Evolutionary conservation across 2,888 invertebrate species (phyloP).

Genomic region (Eupithecia pulchellata): DNA sequence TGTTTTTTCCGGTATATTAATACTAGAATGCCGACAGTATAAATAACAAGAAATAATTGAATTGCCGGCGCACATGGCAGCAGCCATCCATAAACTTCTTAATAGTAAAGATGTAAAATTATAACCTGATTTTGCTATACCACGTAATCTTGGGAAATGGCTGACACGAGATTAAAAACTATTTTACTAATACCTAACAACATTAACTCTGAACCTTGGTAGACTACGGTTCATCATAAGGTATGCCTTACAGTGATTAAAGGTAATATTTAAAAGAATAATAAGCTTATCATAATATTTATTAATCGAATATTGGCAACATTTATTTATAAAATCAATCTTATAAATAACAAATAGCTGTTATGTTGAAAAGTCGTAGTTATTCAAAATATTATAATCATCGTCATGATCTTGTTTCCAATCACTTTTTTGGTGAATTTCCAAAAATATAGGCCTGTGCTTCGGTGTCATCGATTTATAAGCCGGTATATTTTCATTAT

Average conservation of each 20-base stretch:
- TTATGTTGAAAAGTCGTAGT: conserved; percentile 15
- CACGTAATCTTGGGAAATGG: not conserved
- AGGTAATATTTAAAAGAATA: not conserved
- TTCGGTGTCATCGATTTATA: conserved; percentile 58
- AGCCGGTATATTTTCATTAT: conserved; percentile 28
- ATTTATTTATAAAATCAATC: not conserved
- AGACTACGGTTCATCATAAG: not conserved
- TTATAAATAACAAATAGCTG: not conserved
- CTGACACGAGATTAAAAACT: not conserved
- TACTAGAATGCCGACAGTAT: not conserved
- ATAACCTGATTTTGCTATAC: too few species aligned
- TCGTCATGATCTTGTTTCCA: conserved; percentile 60
- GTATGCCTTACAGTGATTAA: not conserved
- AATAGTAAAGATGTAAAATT: too few species aligned
- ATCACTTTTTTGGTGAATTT: conserved; percentile 60
- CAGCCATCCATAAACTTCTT: not conserved
- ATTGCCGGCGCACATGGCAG: not conserved
- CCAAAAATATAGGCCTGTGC: conserved; percentile 61
- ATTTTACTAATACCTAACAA: not conserved
- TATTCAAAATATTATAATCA: conserved; percentile 46
- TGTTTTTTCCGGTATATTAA: not conserved
- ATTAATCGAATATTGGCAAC: not conserved
- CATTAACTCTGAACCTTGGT: not conserved
- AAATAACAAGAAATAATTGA: not conserved
- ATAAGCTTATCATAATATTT: not conserved